These are phyloP conservation scores for Lucilia sericata DNA, from an alignment of 1,140 invertebrate genomes.

Conservation along the genomic window DNA sequence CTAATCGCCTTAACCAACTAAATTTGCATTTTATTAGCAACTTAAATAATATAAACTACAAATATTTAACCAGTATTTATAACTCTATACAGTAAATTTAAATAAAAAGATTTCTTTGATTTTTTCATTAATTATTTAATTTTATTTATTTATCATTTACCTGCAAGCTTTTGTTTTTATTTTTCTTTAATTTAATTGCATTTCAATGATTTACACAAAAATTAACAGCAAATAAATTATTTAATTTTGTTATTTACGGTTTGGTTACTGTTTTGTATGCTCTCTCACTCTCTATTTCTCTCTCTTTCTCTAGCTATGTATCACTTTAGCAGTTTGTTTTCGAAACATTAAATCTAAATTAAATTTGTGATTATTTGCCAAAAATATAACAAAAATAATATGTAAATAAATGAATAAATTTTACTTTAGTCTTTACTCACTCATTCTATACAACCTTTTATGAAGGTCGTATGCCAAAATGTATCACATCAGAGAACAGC, in stretches of 20 bases:
- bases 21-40: no score
- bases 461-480: constrained; percentile 1
- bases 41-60: no score
- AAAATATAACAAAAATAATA: not conserved
- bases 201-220: not conserved
- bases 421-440: no score
- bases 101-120: not conserved
- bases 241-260: not conserved
- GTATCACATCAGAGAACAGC: not conserved
- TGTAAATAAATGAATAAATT: constrained; percentile 2
- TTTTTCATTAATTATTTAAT: not conserved
- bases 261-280: not conserved
- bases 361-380: constrained; percentile 11
- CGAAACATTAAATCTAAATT: not conserved
- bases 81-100: no score
- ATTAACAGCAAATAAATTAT: not conserved
- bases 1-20: no score
- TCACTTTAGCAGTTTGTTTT: not conserved
- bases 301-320: no score
- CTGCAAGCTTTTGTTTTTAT: not conserved
- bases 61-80: no score
- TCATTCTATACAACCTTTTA: not conserved
- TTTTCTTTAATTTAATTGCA: not conserved
- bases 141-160: not conserved
- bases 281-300: not conserved